Base-by-base conservation (phyloP, 2,113 vertebrate species). In the Sardina pilchardus region DNA sequence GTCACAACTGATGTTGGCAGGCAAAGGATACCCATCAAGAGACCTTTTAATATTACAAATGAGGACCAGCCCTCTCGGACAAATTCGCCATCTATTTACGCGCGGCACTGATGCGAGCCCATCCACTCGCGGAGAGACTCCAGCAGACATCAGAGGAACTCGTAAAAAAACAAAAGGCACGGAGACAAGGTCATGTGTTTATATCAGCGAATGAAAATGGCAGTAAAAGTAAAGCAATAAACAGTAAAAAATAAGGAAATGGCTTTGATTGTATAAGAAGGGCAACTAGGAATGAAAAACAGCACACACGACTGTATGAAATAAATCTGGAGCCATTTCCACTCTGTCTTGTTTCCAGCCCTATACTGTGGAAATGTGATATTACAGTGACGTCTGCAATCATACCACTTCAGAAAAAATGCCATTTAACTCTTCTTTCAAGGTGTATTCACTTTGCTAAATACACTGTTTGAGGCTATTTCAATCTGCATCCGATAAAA, bases 31-130 rank as follows among this genome's bases (percentile, higher is more conserved):
- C 75, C 84, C 67, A 71, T 89, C 87, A 86, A 80, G 84, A 53
- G 59, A 44, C 75, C 88, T 89, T 89, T 86, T 85, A 88, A 83
- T 86, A 53, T 56, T 86, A 89, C 80, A 86, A 91, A 90, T 81
- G 17, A 83, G 30, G 10, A 85, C 9, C 53, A 87, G 85, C 75
- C 44, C 84, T 88, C 86, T 63, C 43, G 85, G n/a, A 30, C 56
- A 59, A 17, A 48, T 67, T 6, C 82, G 44, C 47, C 12, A 67
- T 59, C 78, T 67, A 71, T 86, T 89, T 84, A n/a, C 45, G 45
- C 36, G 59, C 44, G 85, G 67, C 47, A 6, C 45, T 83, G 45
- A 80, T 83, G 75, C n/a, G 30, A 85, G 19, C 42, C 36, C 56
- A 36, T 47, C 50, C 42, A 67, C 19, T 56, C 45, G 45, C 44